phyloP scores from a whole-genome alignment of 2,888 invertebrate genomes.

The Diaphora mendica region DNA sequence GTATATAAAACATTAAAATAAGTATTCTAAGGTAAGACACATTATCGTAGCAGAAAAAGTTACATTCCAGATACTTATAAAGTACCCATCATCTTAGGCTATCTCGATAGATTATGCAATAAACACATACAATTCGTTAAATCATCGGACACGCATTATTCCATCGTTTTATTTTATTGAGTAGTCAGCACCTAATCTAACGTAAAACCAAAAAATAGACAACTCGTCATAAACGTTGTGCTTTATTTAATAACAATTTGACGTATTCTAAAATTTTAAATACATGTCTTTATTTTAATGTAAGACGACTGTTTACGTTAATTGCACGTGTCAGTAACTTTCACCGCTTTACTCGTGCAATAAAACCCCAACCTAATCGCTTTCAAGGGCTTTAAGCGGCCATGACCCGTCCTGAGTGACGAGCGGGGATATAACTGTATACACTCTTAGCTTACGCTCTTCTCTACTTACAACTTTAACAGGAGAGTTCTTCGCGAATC shows the following conservation, averaged over 20 bases:
- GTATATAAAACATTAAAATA: too few relatives aligned
- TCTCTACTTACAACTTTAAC: conserved; percentile 13
- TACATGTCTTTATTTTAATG: conserved; percentile 56
- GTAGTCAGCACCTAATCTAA: neutral
- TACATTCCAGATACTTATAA: too few relatives aligned
- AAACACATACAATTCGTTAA: neutral
- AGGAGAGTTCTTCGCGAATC: neutral
- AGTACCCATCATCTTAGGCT: neutral
- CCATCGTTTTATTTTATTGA: neutral
- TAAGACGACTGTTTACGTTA: conserved; percentile 57
- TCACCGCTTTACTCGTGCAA: conserved; percentile 71
- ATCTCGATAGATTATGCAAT: too few relatives aligned
- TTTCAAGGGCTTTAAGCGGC: conserved; percentile 86
- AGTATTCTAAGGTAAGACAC: too few relatives aligned
- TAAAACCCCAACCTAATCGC: conserved; percentile 73
- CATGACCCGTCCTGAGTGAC: conserved; percentile 79
- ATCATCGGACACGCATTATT: neutral
- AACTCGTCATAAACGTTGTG: conserved; percentile 10
- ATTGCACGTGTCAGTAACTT: conserved; percentile 60
- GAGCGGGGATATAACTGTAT: conserved; percentile 62
- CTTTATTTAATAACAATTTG: conserved; percentile 39
- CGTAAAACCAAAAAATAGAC: neutral
- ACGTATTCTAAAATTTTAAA: conserved; percentile 40
- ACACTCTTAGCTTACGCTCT: conserved; percentile 49
- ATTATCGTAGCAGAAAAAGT: too few relatives aligned